These are phyloP conservation scores for Scelioninae gen. 2 DNA, from an alignment of 2,888 invertebrate genomes.

Conservation along the genomic window DNA sequence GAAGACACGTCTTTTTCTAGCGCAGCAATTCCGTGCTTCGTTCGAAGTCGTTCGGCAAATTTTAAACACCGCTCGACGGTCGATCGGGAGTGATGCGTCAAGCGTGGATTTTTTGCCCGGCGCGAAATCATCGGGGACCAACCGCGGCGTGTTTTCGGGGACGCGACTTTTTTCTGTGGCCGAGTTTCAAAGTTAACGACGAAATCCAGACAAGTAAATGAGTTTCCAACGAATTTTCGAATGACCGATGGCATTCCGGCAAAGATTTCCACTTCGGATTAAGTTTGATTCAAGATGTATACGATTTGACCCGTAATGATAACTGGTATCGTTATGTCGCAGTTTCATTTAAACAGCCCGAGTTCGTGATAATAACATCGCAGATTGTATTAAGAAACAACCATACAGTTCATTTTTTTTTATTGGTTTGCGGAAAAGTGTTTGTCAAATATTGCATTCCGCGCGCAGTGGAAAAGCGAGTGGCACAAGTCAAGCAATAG, in stretches of 20 bases:
- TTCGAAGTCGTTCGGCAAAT: constrained; percentile 1
- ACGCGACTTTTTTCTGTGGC: constrained; percentile 15
- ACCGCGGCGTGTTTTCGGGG: constrained; percentile 12
- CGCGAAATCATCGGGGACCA: constrained; percentile 13
- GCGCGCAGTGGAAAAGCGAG: no score
- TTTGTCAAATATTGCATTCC: no score
- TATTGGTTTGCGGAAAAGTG: background rate
- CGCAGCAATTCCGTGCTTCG: no score
- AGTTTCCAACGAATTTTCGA: constrained; percentile 33
- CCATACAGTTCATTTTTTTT: background rate
- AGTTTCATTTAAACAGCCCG: constrained; percentile 22
- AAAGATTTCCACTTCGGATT: constrained; percentile 16
- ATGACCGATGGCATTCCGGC: constrained; percentile 16
- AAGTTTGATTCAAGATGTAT: constrained; percentile 38
- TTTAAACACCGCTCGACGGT: background rate
- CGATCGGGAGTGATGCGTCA: background rate
- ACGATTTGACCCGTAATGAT: constrained; percentile 23
- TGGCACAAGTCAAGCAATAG: no score
- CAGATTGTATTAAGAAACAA: background rate
- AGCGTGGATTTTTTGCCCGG: background rate
- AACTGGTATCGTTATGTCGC: constrained; percentile 23
- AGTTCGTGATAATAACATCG: constrained; percentile 3
- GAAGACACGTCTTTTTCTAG: no score
- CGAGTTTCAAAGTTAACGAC: constrained; percentile 19
- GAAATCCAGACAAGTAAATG: constrained; percentile 42